phyloP scores from a whole-genome alignment of 2,888 invertebrate species.

The Hermaeophaga mercurialis region DNA sequence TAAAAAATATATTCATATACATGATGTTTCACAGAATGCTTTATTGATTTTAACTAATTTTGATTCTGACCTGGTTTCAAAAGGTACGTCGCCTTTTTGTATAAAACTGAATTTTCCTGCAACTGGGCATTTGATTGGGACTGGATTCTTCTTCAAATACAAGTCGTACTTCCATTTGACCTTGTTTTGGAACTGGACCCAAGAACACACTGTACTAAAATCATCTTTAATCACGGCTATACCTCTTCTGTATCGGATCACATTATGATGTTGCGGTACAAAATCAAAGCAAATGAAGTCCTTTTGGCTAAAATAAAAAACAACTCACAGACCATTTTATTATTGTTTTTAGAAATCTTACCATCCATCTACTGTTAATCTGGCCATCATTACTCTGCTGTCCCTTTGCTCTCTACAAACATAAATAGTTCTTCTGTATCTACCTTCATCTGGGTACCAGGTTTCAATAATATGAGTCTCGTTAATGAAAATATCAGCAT shows the following conservation, averaged over 20 bases:
- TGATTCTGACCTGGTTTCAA: slow-evolving; percentile 72
- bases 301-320: slow-evolving; percentile 75
- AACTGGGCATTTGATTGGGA: slow-evolving; percentile 91
- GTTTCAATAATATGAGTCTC: slow-evolving; percentile 96
- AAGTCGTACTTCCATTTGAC: slow-evolving; percentile 87
- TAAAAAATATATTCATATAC: slow-evolving; percentile 36
- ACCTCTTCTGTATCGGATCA: slow-evolving; percentile 89
- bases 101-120: slow-evolving; percentile 96
- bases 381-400: slow-evolving; percentile 91
- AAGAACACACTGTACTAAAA: slow-evolving; percentile 92
- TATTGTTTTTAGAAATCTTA: slow-evolving; percentile 51
- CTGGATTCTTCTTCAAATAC: slow-evolving; percentile 84
- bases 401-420: slow-evolving; percentile 93
- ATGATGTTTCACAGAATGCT: too few species aligned
- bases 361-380: slow-evolving; percentile 95
- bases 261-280: slow-evolving; percentile 92
- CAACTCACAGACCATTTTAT: not conserved
- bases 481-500: slow-evolving; percentile 92
- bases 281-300: slow-evolving; percentile 98
- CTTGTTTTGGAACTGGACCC: slow-evolving; percentile 88
- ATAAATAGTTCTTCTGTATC: slow-evolving; percentile 87
- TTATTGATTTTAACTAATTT: not conserved
- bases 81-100: slow-evolving; percentile 87
- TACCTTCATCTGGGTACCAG: slow-evolving; percentile 90
- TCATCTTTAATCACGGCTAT: slow-evolving; percentile 87